phyloP scores from a whole-genome alignment of 1,140 invertebrate species.

The Apis dorsata region DNA sequence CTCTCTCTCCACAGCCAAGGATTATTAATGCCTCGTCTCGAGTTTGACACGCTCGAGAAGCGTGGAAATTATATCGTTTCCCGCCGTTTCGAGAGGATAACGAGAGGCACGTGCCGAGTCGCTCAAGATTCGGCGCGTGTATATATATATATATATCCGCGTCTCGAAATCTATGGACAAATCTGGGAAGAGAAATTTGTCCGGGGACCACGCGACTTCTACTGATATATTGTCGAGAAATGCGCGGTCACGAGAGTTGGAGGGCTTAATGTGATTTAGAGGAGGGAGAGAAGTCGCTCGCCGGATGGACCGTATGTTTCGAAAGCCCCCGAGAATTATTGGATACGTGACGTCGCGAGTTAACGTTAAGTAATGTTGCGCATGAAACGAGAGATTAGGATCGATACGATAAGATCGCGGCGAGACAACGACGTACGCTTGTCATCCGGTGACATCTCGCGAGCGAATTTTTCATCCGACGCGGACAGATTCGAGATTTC shows the following conservation, averaged over 20 bases:
- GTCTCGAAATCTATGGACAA: neutral
- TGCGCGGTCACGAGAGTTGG: conserved; percentile 53
- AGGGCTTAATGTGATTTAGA: conserved; percentile 69
- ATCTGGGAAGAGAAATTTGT: conserved; percentile 50
- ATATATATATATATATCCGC: conserved; percentile 6
- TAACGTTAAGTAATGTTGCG: conserved; percentile 43
- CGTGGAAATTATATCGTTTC: conserved; percentile 30
- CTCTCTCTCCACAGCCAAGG: conserved; percentile 6
- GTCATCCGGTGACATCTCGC: neutral
- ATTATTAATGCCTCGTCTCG: conserved; percentile 37
- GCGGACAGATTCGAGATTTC: too few relatives aligned
- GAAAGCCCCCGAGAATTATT: conserved; percentile 65
- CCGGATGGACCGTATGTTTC: conserved; percentile 60
- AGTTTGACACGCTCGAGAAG: neutral
- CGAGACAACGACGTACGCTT: neutral
- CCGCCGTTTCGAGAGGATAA: neutral
- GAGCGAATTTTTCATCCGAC: conserved; percentile 13
- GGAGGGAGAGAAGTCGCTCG: conserved; percentile 61
- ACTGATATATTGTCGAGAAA: conserved; percentile 37
- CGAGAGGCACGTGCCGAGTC: neutral
- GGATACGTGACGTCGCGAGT: conserved; percentile 59
- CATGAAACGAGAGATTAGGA: conserved; percentile 35
- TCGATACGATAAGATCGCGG: conserved; percentile 34
- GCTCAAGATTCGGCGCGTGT: conserved; percentile 25
- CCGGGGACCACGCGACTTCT: conserved; percentile 1